Conservation (phyloP, 2,888 invertebrate genomes). For the Phytoseiulus persimilis region DNA sequence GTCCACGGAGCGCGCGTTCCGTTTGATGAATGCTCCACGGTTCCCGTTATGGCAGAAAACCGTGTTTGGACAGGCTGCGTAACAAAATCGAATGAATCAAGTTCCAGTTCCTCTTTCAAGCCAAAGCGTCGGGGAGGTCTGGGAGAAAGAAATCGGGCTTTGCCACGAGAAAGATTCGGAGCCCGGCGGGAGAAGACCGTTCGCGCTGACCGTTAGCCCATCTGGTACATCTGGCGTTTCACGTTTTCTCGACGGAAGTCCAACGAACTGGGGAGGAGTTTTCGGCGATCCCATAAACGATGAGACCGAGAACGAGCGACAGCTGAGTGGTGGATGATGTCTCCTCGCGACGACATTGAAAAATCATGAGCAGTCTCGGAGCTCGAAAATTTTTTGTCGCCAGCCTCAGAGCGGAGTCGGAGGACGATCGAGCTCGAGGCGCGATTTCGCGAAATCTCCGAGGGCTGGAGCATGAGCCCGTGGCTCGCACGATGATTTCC, state of each 20-base stretch:
- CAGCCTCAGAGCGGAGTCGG: too few relatives aligned
- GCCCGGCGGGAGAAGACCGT: not conserved
- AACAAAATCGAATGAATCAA: not conserved
- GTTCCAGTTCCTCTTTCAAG: not conserved
- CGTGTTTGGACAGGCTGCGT: not conserved
- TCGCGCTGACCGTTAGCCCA: not conserved
- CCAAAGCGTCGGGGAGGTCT: too few relatives aligned
- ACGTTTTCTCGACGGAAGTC: conserved; percentile 5
- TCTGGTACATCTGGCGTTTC: not conserved
- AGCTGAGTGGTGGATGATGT: not conserved
- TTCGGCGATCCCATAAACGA: not conserved
- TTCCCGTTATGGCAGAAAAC: not conserved
- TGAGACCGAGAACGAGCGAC: too few relatives aligned
- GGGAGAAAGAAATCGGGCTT: not conserved
- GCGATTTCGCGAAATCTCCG: too few relatives aligned
- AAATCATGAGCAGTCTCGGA: too few relatives aligned
- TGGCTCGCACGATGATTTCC: too few relatives aligned
- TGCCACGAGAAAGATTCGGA: not conserved
- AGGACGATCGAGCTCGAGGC: too few relatives aligned
- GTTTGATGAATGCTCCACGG: not conserved
- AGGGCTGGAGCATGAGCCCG: too few relatives aligned
- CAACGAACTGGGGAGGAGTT: not conserved
- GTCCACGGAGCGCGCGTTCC: not conserved
- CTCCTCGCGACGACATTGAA: not conserved
- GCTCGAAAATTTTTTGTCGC: too few relatives aligned